Base-by-base conservation (phyloP, 2,113 vertebrate species). In the Stegastes partitus region DNA sequence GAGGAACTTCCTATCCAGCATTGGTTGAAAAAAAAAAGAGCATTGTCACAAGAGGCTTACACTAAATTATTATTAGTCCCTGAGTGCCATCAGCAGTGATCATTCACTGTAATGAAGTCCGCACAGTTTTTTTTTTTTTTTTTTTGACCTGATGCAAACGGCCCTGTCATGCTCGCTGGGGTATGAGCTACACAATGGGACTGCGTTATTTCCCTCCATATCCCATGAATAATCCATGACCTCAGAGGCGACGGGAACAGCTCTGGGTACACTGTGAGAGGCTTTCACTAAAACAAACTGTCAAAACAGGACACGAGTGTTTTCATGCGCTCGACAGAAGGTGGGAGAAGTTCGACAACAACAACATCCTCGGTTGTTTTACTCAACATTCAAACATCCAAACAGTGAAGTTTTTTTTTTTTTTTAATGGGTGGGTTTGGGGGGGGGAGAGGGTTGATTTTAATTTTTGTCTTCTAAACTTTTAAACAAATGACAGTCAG, bases 161-260 rank as follows among this genome's bases (percentile, higher is more conserved):
- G 61, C 49, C 18, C 73, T 59, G 84, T 86, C 78, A 84, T n/a
- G 11, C 77, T 70, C 6, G 8, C 80, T 26, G 75, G 21, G 31
- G 70, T 37, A 64, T 31, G 53, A 74, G 67, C 66, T 49, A 65
- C 72, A 82, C 77, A 58, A 50, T 18, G 75, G 37, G 77, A 67
- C 57, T 59, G 45, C 73, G 67, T 73, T 81, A 79, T 55, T 49
- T 73, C 22, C 11, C 37, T 79, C 57, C 61, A 44, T 28, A 62
- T 22, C 10, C 47, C 76, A 87, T 90, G 85, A 92, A 92, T 90
- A 90, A 92, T 87, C 75, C 88, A 91, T 89, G 82, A 84, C 58
- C 82, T 72, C 19, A 22, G 82, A 79, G 78, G 76, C 84, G 53
- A 25, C 1, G 5, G 49, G 68, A 85, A 54, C 28, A 67, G 77